A percentile compares a stretch with the other conserved stretches of the same genome.
These are phyloP conservation scores for Drosophila putrida DNA, from an alignment of 2,888 invertebrate species.

Conservation along the genomic window DNA sequence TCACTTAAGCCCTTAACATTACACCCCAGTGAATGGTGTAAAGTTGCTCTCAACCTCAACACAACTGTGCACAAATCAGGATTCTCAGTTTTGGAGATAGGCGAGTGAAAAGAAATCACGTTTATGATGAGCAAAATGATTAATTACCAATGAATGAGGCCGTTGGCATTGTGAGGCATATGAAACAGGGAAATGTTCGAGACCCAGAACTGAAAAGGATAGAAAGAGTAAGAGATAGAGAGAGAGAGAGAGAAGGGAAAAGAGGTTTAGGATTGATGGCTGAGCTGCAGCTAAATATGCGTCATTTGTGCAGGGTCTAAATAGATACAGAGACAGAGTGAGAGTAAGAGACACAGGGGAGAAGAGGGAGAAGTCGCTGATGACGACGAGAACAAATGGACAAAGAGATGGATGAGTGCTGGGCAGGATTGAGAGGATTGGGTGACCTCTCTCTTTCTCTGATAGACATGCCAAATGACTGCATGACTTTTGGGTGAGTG, in stretches of 20 bases:
- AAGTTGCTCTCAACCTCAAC: constrained; percentile 9
- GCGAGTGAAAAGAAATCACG: constrained; percentile 74
- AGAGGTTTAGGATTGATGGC: constrained; percentile 72
- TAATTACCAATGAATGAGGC: constrained; percentile 84
- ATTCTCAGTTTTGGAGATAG: constrained; percentile 33
- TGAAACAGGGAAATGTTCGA: constrained; percentile 40
- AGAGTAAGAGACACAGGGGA: constrained; percentile 5
- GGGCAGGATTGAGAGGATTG: constrained; percentile 46
- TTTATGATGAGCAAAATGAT: constrained; percentile 84
- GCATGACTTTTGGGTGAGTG: constrained; percentile 81
- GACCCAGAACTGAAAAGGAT: constrained; percentile 1
- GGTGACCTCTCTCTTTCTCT: constrained; percentile 46
- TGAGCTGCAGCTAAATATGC: constrained; percentile 79
- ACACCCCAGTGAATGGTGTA: constrained; percentile 17
- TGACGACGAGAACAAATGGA: constrained; percentile 77
- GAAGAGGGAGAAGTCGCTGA: constrained; percentile 16
- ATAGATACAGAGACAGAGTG: constrained; percentile 30
- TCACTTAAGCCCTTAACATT: constrained; percentile 1
- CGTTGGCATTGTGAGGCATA: constrained; percentile 63
- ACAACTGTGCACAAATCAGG: constrained; percentile 64
- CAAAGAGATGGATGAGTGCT: constrained; percentile 70
- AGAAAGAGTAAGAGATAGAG: not conserved
- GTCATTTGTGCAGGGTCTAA: constrained; percentile 74
- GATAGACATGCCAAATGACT: constrained; percentile 81
- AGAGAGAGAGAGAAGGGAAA: not conserved